Evolutionary conservation across 2,888 invertebrate genomes (phyloP), one percentile per base, ranked within the genome.

Genomic region (Amblyjoppa fuscipennis): DNA sequence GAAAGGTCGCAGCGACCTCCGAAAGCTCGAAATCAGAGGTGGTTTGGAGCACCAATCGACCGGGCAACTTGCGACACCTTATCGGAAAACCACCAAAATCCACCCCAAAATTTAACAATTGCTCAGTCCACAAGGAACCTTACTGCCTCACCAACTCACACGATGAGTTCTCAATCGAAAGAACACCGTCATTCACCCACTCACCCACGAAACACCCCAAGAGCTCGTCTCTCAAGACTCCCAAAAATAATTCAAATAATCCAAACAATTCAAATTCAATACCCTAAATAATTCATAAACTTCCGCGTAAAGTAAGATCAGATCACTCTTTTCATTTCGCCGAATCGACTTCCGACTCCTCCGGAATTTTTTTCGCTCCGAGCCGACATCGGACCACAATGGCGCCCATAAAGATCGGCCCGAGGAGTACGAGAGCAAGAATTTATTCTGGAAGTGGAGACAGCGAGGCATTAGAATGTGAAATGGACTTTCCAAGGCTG

Each of bases 401-500:
- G 34, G 20, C 45, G 7, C 1, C 16, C 59, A 16, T 7, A 56
- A 49, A 69, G 45, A 25, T 51, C 34, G 49, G 59, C 4, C 34
- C 13, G 38, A n/a, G 41, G 75, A 76, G 75, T 76, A 70, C 20
- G 20, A 82, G 56, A 71, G 61, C 76, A 70, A 70, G 76, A 76
- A 71, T 82, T 61, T 80, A 85, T 85, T 87, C 88, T 86, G 82
- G 74, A 87, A 87, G 87, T 87, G 78, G 83, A 82, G 85, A 87
- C 71, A 73, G 25, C 31, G 74, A 81, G 86, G 88, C 88, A 90
- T 90, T 90, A 90, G 90, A 90, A 90, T 90, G 90, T 90, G 88
- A 89, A 90, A 89, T 90, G 89, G 88, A 88, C 88, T 87, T 88
- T 89, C 89, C 90, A 90, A 90, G 90, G 90, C 89, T 90, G 89